Evolutionary conservation across 2,113 vertebrate genomes (phyloP).

Genomic region (Sinocyclocheilus anshuiensis): DNA sequence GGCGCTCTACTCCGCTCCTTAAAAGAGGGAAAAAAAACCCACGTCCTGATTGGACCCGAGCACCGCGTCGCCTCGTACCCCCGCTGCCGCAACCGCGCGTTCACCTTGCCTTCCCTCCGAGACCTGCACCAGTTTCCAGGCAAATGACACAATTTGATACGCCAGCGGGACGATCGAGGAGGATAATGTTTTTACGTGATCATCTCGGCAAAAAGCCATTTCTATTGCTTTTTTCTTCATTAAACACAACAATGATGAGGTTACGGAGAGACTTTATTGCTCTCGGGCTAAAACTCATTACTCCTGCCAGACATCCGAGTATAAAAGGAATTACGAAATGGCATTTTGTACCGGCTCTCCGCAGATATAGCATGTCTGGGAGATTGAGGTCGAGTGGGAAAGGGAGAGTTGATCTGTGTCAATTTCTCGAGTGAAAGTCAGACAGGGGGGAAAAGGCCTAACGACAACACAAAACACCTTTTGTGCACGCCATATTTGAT

Average conservation of each 20-base stretch:
- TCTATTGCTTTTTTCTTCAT: constrained; percentile 72
- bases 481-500: constrained; percentile 67
- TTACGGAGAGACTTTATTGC: constrained; percentile 78
- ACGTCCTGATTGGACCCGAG: constrained; percentile 73
- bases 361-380: constrained; percentile 67
- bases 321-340: constrained; percentile 76
- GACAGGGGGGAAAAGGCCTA: constrained; percentile 62
- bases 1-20: constrained; percentile 61
- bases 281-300: constrained; percentile 75
- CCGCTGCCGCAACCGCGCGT: constrained; percentile 67
- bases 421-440: constrained; percentile 69
- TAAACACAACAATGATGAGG: constrained; percentile 73
- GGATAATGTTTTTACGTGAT: constrained; percentile 78
- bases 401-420: constrained; percentile 67
- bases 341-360: constrained; percentile 73
- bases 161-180: constrained; percentile 75
- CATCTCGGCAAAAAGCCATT: constrained; percentile 70
- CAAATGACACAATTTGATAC: constrained; percentile 81
- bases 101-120: constrained; percentile 77
- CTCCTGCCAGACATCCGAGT: constrained; percentile 72
- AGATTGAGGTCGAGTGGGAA: constrained; percentile 61
- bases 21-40: constrained; percentile 54
- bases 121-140: constrained; percentile 80
- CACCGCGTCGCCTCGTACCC: constrained; percentile 68
- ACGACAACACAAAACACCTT: constrained; percentile 70